Conservation (phyloP, 2,113 vertebrate species). For the Triplophysa rosa region DNA sequence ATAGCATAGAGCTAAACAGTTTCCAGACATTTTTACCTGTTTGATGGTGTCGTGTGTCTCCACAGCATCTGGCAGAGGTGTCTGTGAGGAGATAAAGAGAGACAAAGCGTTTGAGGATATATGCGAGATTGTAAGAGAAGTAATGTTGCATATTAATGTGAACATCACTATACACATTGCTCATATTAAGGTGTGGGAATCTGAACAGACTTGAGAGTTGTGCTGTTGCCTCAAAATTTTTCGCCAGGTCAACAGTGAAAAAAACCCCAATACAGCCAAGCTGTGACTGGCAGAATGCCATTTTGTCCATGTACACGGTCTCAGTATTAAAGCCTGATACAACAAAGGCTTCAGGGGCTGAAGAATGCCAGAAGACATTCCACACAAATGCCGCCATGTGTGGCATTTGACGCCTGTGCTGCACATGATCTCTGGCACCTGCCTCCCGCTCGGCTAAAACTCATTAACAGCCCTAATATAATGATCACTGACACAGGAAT, state of each 20-base stretch:
- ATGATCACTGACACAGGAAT: slow-evolving; percentile 17
- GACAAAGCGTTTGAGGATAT: slow-evolving; percentile 3
- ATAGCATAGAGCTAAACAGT: neutral
- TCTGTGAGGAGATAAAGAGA: slow-evolving; percentile 60
- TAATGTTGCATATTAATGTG: no score
- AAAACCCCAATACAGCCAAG: neutral
- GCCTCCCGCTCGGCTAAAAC: slow-evolving; percentile 23
- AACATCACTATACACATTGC: no score
- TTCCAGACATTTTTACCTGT: slow-evolving; percentile 64
- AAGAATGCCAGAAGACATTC: slow-evolving; percentile 19
- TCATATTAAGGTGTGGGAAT: no score
- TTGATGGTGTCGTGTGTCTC: slow-evolving; percentile 76
- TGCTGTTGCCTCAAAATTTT: no score
- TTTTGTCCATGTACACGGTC: neutral
- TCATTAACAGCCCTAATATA: slow-evolving; percentile 9
- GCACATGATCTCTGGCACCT: slow-evolving; percentile 25
- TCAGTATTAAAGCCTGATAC: neutral
- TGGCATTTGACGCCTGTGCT: slow-evolving; percentile 25
- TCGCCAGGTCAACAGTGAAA: no score
- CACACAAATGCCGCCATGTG: slow-evolving; percentile 2
- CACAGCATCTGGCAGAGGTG: slow-evolving; percentile 72
- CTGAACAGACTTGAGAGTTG: no score
- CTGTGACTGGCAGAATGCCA: neutral
- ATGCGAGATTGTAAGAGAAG: slow-evolving; percentile 28
- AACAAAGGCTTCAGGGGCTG: slow-evolving; percentile 7